phyloP scores from a whole-genome alignment of 2,888 invertebrate species.

The Eristalis tenax region DNA sequence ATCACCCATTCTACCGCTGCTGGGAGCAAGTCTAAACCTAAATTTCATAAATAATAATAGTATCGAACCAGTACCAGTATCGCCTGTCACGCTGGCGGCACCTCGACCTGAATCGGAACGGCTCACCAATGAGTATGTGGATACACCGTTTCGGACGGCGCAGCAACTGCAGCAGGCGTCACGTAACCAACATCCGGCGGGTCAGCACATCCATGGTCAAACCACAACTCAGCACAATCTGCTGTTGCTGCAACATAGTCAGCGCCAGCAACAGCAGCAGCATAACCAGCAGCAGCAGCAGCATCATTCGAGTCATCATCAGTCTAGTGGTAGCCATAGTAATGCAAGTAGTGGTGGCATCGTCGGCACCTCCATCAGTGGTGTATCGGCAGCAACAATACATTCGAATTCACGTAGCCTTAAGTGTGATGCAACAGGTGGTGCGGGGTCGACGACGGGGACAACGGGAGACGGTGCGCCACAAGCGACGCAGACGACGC shows the following conservation, averaged over 20 bases:
- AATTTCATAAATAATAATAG: constrained; percentile 75
- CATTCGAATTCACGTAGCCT: constrained; percentile 74
- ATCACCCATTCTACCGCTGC: constrained; percentile 76
- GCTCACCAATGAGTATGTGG: constrained; percentile 95
- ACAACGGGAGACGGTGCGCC: constrained; percentile 60
- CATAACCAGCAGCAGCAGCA: constrained; percentile 75
- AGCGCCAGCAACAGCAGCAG: constrained; percentile 77
- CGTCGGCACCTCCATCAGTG: constrained; percentile 71
- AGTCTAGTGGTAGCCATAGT: constrained; percentile 73
- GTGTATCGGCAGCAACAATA: constrained; percentile 73
- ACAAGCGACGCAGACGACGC: constrained; percentile 74
- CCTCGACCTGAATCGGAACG: constrained; percentile 94
- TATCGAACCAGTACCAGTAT: constrained; percentile 79
- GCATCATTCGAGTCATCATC: constrained; percentile 75
- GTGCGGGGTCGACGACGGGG: constrained; percentile 68
- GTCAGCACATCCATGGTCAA: constrained; percentile 82
- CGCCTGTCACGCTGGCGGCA: constrained; percentile 83
- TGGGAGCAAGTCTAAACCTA: constrained; percentile 75
- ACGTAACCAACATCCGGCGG: constrained; percentile 81
- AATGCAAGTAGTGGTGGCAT: constrained; percentile 74
- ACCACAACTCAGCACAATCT: constrained; percentile 83
- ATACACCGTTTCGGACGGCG: constrained; percentile 88
- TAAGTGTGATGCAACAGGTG: constrained; percentile 70
- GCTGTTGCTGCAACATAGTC: constrained; percentile 83
- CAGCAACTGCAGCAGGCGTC: constrained; percentile 81